Conservation (phyloP, 2,888 invertebrate species). For the Pinctada fucata region DNA sequence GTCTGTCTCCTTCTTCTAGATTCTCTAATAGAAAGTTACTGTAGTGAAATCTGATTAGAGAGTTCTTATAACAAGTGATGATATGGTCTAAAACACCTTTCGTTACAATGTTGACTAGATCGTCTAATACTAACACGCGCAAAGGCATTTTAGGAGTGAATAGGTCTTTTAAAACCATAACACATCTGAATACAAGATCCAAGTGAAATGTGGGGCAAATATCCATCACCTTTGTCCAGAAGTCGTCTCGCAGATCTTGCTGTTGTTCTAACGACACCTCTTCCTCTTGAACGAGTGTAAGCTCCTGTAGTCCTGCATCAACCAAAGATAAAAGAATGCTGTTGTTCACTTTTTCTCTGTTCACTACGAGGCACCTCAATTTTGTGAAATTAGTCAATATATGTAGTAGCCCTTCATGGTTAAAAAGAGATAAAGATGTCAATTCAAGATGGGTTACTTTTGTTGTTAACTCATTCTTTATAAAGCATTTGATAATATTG, state of each 20-base stretch:
- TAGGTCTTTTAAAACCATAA: conserved; percentile 57
- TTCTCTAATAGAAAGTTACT: conserved; percentile 58
- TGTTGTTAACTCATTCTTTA: conserved; percentile 35
- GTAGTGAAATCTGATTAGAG: conserved; percentile 55
- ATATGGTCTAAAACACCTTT: conserved; percentile 59
- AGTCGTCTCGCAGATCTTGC: conserved; percentile 45
- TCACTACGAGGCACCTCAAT: conserved; percentile 46
- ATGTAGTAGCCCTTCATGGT: conserved; percentile 53
- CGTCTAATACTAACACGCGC: conserved; percentile 53
- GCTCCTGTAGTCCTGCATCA: conserved; percentile 46
- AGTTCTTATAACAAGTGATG: conserved; percentile 44
- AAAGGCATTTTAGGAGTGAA: conserved; percentile 57
- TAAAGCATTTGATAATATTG: conserved; percentile 42
- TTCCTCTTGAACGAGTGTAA: conserved; percentile 57
- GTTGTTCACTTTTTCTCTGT: conserved; percentile 57
- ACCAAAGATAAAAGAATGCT: conserved; percentile 50
- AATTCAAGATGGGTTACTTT: conserved; percentile 55
- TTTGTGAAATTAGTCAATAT: conserved; percentile 48
- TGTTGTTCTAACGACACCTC: conserved; percentile 50
- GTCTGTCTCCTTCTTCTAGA: conserved; percentile 54
- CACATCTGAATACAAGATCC: conserved; percentile 52
- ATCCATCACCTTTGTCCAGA: conserved; percentile 52
- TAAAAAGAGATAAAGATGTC: conserved; percentile 47
- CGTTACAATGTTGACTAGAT: conserved; percentile 59
- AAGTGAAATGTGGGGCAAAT: conserved; percentile 52